Conservation (phyloP, 1,140 invertebrate species). For the Drosophila pectinifera region DNA sequence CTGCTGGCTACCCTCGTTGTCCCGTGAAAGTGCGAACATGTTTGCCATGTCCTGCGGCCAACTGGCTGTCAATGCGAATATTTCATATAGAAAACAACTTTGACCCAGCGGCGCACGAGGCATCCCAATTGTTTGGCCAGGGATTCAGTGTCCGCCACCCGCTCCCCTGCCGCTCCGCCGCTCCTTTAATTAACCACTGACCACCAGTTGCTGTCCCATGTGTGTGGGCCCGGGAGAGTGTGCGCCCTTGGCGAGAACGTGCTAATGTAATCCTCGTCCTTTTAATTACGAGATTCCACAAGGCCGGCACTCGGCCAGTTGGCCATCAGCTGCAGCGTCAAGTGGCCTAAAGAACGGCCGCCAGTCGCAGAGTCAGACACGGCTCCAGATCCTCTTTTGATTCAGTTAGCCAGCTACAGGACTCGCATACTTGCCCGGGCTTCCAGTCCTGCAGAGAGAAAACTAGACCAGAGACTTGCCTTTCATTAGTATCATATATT, state of each 20-base stretch:
- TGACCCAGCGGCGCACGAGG: conserved; percentile 24
- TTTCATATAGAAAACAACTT: conserved; percentile 63
- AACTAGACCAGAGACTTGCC: no score
- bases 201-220: conserved; percentile 68
- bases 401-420: conserved; percentile 56
- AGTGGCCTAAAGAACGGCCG: conserved; percentile 36
- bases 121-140: conserved; percentile 44
- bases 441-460: not conserved
- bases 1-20: conserved; percentile 5
- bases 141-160: not conserved
- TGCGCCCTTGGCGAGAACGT: conserved; percentile 49
- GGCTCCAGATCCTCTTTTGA: conserved; percentile 52
- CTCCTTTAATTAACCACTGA: conserved; percentile 71
- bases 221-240: not conserved
- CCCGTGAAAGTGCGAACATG: conserved; percentile 2
- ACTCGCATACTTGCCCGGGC: conserved; percentile 53
- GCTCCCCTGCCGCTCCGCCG: conserved; percentile 1
- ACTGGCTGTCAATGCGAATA: conserved; percentile 60
- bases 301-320: conserved; percentile 33
- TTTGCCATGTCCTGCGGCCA: conserved; percentile 56
- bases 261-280: conserved; percentile 76
- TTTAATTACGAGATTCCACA: conserved; percentile 80
- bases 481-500: no score
- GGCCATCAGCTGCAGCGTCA: conserved; percentile 34
- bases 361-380: conserved; percentile 27